Base-by-base conservation (phyloP, 2,113 vertebrate genomes). In the Tretioscincus oriximinensis region DNA sequence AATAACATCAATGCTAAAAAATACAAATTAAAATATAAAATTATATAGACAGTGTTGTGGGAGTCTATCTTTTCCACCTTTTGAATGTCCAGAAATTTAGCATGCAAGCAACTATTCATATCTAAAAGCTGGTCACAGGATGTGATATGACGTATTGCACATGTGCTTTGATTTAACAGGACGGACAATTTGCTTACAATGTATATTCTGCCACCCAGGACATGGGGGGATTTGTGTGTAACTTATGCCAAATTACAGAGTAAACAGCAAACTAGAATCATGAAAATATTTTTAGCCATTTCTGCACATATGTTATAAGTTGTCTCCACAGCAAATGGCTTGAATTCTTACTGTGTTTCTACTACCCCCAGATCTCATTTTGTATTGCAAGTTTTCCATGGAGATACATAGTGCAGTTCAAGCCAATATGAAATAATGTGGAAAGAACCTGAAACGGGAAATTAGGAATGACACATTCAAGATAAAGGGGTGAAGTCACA, bases 401-500 rank as follows among this genome's bases (percentile, higher is more conserved):
- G 80, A 77, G 1, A 0, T 45, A 74, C 78, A 77, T 80, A 76
- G n/a, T 82, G 54, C 68, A 11, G 70, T 84, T 83, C 87, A 82
- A 88, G 78, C 65, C 71, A 77, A 80, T 90, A 88, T 88, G 86
- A 91, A 91, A 88, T 89, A 85, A 87, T 51, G 82, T 81, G 73
- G 74, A 54, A 85, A 87, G 73, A 85, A 63, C 24, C 76, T 71
- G 86, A 73, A 86, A 91, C 68, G 81, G 88, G 77, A 91, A 87
- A 90, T 77, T 78, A 88, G 81, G 85, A 84, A 86, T 81, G 84
- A 86, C 83, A 78, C 9, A 45, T 86, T 85, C 84, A 87, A 90
- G 88, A 93, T 88, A 89, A 92, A 91, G 86, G 81, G 85, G 64
- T 78, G 71, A 84, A 89, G 87, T 66, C 87, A 80, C 77, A 61